Evolutionary conservation across 2,113 vertebrate genomes (phyloP), one percentile per base, ranked within the genome.

Genomic region (Ochotona curzoniae): DNA sequence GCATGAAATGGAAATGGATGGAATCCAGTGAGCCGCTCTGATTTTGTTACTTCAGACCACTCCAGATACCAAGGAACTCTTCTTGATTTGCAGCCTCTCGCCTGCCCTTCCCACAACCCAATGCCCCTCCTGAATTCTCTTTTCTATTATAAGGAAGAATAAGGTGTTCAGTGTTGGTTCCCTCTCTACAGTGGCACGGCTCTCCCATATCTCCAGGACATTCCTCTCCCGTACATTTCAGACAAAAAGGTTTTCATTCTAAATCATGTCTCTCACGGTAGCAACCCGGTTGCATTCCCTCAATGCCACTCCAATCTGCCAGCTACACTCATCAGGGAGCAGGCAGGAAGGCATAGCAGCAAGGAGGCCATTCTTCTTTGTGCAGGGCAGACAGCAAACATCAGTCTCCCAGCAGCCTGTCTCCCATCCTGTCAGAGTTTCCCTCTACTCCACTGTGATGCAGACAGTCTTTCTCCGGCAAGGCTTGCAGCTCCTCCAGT

Each of bases 1-100:
- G 87, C 84, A 17, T 96, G 97, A 96, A 96, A 97, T 95, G 89
- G 93, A 97, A 96, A 95, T 96, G 95, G 96, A 95, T 79, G 66
- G 87, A 49, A 80, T 94, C 97, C 97, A 97, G 87, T 89, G 85
- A 94, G 75, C 64, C 83, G 87, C 93, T 96, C 87, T 63, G 57
- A 91, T 83, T 89, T 87, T 81, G 82, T 94, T 91, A 94, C 94
- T 96, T 91, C 30, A 13, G 67, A 94, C 93, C n/a, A 13, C 60
- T 67, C 76, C 91, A 87, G 91, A 96, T 89, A 94, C 30, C 73
- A 75, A 92, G 91, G 71, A 80, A 88, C 71, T 96, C 63, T 80
- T 69, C 86, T 74, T 64, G 54, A 32, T 87, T 74, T 17, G 71
- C 21, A 57, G 54, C 13, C 54, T 18, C 15, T 2, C 15, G 12